Conservation (phyloP, 2,797 vertebrate species). For the Xiphophorus birchmanni region DNA sequence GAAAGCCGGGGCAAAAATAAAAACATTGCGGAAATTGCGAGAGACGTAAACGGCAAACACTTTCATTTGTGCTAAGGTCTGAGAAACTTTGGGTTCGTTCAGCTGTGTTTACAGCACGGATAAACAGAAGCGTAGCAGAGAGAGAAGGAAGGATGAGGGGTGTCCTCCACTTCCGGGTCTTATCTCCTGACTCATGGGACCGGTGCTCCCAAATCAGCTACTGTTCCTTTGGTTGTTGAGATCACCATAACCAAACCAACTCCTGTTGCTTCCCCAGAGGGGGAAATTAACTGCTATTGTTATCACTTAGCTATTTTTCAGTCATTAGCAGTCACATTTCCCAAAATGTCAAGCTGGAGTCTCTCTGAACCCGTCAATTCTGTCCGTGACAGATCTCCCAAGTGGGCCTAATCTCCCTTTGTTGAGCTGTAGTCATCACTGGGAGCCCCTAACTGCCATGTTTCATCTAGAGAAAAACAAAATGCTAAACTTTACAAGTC, state of each 20-base stretch:
- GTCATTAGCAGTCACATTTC: not conserved
- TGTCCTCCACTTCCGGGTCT: slow-evolving; percentile 2
- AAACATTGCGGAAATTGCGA: not conserved
- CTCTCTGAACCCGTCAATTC: not conserved
- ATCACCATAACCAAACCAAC: slow-evolving; percentile 5
- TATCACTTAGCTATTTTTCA: not conserved
- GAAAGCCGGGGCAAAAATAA: slow-evolving; percentile 10
- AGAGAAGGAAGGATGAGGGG: not conserved
- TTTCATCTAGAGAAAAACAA: not conserved
- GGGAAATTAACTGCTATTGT: not conserved
- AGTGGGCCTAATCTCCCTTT: not conserved
- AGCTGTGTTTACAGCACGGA: not conserved
- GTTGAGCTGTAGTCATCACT: not conserved
- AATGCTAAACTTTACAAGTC: not conserved
- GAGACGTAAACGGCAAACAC: not conserved
- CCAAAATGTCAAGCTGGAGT: not conserved
- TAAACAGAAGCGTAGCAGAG: not conserved
- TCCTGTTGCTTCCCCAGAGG: not conserved
- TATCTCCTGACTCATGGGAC: slow-evolving; percentile 26
- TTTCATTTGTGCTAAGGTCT: not conserved
- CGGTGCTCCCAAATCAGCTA: not conserved
- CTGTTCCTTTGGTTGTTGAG: slow-evolving; percentile 19
- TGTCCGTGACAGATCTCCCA: not conserved
- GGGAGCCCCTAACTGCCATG: not conserved
- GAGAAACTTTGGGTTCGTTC: not conserved